Evolutionary conservation across 2,113 vertebrate species (phyloP), one percentile per base, ranked within the genome.

Genomic region (Cheirogaleus medius): DNA sequence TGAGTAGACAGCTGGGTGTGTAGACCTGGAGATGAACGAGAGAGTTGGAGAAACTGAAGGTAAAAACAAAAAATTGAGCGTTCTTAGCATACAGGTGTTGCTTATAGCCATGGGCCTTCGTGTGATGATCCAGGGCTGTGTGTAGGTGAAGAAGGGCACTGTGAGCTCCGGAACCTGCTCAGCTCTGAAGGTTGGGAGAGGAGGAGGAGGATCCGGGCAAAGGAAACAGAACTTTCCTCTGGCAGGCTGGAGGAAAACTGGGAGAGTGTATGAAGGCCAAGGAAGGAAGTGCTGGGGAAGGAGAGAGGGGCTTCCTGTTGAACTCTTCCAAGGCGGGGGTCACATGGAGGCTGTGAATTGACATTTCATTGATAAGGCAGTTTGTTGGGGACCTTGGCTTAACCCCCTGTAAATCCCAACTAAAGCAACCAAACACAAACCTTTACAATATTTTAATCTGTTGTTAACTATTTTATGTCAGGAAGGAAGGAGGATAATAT

Each of bases 401-500:
- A 37, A 49, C 17, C 5, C 81, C 63, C 13, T 47, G 0, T 74
- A 23, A 83, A 23, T 29, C 80, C 54, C 47, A 11, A 6, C 87
- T 56, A 47, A 78, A 77, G 27, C 78, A 44, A 8, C 52, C 27
- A 4, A 25, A 71, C 11, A 8, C 25, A 27, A 39, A 3, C 49
- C 10, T 42, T 64, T 25, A 2, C 13, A 29, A 1, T 37, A 29
- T 89, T 87, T 60, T 95, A 81, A 92, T 56, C 77, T 92, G 34
- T 83, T 32, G 42, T 94, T 77, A 90, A 88, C 94, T 89, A 27
- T 95, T 91, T 91, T 63, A 6, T 60, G 93, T 90, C 42, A 96
- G 96, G 96, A 86, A 60, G 47, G 71, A 91, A 76, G 87, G 96
- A 92, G 47, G 66, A 27, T 90, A 81, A 56, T 78, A 23, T 94